Conservation (phyloP, 2,113 vertebrate genomes). For the Hydrolagus affinis region DNA sequence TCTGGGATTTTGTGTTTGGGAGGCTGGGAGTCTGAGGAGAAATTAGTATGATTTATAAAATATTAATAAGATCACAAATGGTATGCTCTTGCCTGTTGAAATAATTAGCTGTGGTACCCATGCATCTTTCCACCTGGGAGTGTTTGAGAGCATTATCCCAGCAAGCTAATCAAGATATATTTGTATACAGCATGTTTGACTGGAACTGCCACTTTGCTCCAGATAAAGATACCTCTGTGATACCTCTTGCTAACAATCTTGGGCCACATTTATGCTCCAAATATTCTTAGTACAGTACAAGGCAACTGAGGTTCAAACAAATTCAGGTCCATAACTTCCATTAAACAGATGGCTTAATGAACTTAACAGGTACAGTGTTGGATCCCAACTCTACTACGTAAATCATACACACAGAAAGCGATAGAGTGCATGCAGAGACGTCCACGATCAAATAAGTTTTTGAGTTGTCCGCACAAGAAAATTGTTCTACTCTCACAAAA, state of each 20-base stretch:
- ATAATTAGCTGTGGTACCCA: too few species aligned
- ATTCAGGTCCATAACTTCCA: neutral
- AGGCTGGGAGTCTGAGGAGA: neutral
- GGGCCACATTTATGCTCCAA: neutral
- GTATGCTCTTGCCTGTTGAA: neutral
- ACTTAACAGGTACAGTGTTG: too few species aligned
- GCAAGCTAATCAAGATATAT: neutral
- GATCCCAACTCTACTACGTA: neutral
- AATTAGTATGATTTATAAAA: neutral
- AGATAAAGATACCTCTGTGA: neutral
- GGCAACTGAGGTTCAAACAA: neutral
- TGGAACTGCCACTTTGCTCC: neutral
- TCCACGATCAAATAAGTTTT: too few species aligned
- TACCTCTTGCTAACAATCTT: neutral
- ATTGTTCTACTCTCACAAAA: too few species aligned
- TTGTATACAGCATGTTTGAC: neutral
- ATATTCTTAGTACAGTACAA: neutral
- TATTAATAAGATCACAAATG: conserved; percentile 9
- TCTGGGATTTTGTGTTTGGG: neutral
- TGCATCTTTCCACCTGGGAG: neutral
- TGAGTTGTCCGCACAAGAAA: too few species aligned
- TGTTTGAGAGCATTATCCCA: neutral
- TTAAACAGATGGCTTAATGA: too few species aligned
- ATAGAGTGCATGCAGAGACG: too few species aligned
- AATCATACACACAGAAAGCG: too few species aligned